Conservation (phyloP, 1,140 invertebrate species). For the Trichoplusia ni region DNA sequence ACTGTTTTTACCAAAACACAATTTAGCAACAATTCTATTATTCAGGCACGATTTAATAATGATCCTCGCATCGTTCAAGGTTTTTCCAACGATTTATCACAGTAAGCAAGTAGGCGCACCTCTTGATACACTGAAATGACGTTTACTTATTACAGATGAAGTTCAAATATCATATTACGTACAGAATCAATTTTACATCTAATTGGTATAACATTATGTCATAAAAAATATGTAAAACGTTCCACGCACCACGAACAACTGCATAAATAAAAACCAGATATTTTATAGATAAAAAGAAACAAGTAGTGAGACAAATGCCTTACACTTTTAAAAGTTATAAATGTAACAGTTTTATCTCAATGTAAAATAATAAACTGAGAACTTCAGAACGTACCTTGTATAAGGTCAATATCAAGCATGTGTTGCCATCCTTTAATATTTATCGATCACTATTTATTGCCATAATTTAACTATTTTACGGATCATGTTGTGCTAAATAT, state of each 20-base stretch:
- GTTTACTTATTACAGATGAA: conserved; percentile 17
- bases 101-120: conserved; percentile 33
- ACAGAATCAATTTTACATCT: no score
- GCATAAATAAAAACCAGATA: no score
- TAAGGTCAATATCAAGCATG: neutral
- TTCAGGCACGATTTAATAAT: conserved; percentile 37
- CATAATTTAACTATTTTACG: no score
- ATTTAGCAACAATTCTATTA: neutral
- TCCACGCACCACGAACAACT: no score
- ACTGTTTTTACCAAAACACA: conserved; percentile 29
- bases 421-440: neutral
- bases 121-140: conserved; percentile 29
- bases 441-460: neutral
- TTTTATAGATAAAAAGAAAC: no score
- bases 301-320: no score
- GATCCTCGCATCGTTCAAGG: conserved; percentile 38
- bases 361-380: neutral
- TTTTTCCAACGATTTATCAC: conserved; percentile 40
- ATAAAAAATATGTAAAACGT: no score
- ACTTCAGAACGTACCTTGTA: neutral
- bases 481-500: no score
- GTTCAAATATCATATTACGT: conserved; percentile 21
- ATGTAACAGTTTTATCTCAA: no score
- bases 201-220: no score
- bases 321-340: no score